Percentiles rank a stretch among this genome's conserved stretches.
phyloP scores from a whole-genome alignment of 2,888 invertebrate species.

The Byasa hedistus region DNA sequence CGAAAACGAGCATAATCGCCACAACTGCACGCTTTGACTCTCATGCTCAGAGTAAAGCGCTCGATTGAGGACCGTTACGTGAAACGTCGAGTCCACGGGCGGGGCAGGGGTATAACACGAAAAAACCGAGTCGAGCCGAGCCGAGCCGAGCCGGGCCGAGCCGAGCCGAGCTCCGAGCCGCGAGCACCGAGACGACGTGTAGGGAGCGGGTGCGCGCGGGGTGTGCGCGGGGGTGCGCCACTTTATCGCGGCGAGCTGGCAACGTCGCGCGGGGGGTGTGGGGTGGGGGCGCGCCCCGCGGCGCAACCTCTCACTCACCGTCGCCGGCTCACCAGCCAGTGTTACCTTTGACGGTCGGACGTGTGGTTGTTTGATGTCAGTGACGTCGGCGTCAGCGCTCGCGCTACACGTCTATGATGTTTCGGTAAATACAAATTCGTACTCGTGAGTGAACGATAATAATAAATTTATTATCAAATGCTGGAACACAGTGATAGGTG shows the following conservation, averaged over 20 bases:
- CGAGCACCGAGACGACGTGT: slow-evolving; percentile 74
- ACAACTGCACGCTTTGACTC: slow-evolving; percentile 48
- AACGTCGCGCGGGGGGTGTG: slow-evolving; percentile 79
- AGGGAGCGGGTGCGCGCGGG: too few relatives aligned
- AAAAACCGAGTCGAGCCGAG: slow-evolving; percentile 71
- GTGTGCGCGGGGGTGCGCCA: slow-evolving; percentile 79
- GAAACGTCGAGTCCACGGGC: slow-evolving; percentile 75
- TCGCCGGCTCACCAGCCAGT: slow-evolving; percentile 79
- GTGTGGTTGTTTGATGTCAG: slow-evolving; percentile 75
- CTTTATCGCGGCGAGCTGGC: slow-evolving; percentile 78
- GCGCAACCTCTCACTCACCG: slow-evolving; percentile 82
- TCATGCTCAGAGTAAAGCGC: slow-evolving; percentile 74
- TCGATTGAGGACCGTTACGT: slow-evolving; percentile 80
- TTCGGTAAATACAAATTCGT: slow-evolving; percentile 76
- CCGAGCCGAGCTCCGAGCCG: slow-evolving; percentile 72
- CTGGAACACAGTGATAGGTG: slow-evolving; percentile 85
- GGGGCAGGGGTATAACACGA: slow-evolving; percentile 71
- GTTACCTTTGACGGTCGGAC: slow-evolving; percentile 82
- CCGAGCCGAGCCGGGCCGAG: slow-evolving; percentile 74
- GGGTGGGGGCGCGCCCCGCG: slow-evolving; percentile 77
- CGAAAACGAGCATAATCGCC: slow-evolving; percentile 25
- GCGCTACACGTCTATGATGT: slow-evolving; percentile 79
- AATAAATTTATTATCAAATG: slow-evolving; percentile 80
- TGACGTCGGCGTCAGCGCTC: slow-evolving; percentile 78
- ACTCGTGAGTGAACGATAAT: slow-evolving; percentile 74